Conservation (phyloP, 2,113 vertebrate genomes). For the Eudyptes chrysolophus region DNA sequence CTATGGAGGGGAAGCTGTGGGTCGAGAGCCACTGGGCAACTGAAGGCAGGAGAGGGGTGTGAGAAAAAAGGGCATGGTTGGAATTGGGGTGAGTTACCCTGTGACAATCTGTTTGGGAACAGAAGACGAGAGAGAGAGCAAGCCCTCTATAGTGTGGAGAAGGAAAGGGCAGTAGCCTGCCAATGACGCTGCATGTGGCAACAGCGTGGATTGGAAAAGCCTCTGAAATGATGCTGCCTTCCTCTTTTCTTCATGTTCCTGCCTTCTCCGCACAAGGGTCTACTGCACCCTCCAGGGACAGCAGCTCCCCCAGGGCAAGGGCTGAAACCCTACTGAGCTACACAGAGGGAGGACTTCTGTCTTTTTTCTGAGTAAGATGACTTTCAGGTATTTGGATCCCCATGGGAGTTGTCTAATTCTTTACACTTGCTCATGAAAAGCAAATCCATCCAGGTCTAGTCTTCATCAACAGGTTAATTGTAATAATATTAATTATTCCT, state of each 20-base stretch:
- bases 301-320: neutral
- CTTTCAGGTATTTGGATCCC: neutral
- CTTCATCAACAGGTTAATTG: conserved; percentile 7
- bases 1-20: neutral
- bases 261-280: neutral
- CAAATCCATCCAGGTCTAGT: neutral
- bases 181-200: neutral
- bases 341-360: neutral
- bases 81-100: neutral
- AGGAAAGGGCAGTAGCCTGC: neutral
- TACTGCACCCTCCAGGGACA: neutral
- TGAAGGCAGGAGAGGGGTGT: neutral
- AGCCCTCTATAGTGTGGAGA: neutral
- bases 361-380: neutral
- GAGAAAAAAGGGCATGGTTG: neutral
- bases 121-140: neutral
- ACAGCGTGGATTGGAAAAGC: neutral
- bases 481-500: neutral
- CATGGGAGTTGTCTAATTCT: neutral
- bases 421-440: neutral
- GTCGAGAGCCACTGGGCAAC: neutral
- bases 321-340: neutral
- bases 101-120: neutral
- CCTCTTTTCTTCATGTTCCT: neutral
- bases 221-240: neutral